These are phyloP conservation scores for Edolisoma coerulescens DNA, from an alignment of 2,113 vertebrate genomes.

Conservation along the genomic window DNA sequence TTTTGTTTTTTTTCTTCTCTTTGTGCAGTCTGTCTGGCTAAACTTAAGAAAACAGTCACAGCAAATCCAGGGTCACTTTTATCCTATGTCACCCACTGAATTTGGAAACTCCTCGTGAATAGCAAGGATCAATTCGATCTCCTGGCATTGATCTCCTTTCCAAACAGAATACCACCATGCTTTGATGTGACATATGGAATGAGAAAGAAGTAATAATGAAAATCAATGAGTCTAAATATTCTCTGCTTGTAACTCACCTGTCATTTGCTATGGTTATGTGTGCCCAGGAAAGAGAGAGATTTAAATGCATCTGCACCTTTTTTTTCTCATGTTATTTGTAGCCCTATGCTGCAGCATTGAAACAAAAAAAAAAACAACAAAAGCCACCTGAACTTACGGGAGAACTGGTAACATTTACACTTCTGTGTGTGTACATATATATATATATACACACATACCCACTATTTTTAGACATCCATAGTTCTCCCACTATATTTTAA, in stretches of 20 bases:
- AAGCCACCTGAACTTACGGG: neutral
- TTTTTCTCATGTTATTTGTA: neutral
- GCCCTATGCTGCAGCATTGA: neutral
- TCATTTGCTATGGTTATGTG: neutral
- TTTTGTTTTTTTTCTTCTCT: neutral
- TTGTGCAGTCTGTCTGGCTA: neutral
- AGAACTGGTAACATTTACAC: neutral
- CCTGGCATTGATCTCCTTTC: constrained; percentile 67
- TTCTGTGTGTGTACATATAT: fast-evolving
- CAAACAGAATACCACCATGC: constrained; percentile 31
- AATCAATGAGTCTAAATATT: constrained; percentile 75
- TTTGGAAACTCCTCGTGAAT: constrained; percentile 66
- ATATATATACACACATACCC: neutral
- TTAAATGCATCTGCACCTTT: neutral
- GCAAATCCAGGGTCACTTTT: constrained; percentile 39
- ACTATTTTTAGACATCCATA: neutral
- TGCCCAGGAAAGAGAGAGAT: neutral
- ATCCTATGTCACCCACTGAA: constrained; percentile 41
- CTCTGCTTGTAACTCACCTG: constrained; percentile 62
- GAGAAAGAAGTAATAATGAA: constrained; percentile 72
- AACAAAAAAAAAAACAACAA: neutral
- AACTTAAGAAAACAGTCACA: constrained; percentile 35
- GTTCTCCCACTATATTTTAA: neutral
- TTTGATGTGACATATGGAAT: constrained; percentile 73
- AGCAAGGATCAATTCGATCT: constrained; percentile 57